Evolutionary conservation across 2,888 invertebrate species (phyloP), one percentile per base, ranked within the genome.

Genomic region (Philereme vetulata): DNA sequence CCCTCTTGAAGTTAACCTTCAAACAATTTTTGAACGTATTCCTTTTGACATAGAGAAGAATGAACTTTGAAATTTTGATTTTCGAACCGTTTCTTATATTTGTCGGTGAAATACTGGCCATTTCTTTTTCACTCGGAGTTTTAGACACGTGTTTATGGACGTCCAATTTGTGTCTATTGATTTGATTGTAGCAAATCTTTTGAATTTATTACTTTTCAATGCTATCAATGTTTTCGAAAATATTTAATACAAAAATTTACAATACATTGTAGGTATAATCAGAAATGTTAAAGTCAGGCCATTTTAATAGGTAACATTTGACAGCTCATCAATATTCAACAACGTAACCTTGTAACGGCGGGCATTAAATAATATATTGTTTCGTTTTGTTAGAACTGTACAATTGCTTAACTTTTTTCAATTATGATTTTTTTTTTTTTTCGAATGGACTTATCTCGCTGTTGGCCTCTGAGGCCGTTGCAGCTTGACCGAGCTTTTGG

Each of bases 101-200:
- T 50, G 59, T 61, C 50, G 58, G 64, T 70, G 2, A 21, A 71
- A 68, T 49, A 56, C 72, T 68, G 73, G 76, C 69, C 75, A 72
- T 60, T 66, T 62, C 52, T 65, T 63, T 77, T 77, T 74, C 47
- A 43, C 38, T 55, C 9, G 4, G 6, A 52, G 64, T 70, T 80
- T 77, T 68, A 80, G 78, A 87, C 90, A 86, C 86, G 85, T 86
- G 88, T 88, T 85, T 84, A 85, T 82, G 84, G 82, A 68, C 75
- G 75, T 86, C 76, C 84, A 88, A 90, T 90, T 90, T 89, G 89
- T 85, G 85, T 74, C 83, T 78, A 85, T 90, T 86, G 84, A 85
- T 79, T 67, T 72, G 74, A 78, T 84, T 85, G 84, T 85, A 74
- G 61, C 47, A 57, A 66, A 65, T 67, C 60, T 69, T 62, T 69